Evolutionary conservation across 2,797 vertebrate species (phyloP).

Genomic region (Eospalax fontanierii): DNA sequence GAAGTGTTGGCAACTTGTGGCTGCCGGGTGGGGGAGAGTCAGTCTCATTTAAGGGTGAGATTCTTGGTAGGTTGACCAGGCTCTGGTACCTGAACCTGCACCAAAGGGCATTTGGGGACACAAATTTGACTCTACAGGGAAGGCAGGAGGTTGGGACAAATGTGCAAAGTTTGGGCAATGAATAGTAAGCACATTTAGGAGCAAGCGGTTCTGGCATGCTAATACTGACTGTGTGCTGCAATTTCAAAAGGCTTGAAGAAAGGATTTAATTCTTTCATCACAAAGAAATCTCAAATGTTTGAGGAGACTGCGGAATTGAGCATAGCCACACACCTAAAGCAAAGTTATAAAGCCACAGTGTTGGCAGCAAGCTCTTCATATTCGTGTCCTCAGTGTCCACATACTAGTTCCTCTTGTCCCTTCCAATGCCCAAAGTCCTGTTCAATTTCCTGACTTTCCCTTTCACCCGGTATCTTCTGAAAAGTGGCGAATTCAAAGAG

Average conservation of each 20-base stretch:
- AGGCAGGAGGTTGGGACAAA: background rate
- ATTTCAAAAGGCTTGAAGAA: background rate
- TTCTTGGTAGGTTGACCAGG: too few species aligned
- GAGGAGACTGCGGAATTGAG: too few species aligned
- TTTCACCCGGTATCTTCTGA: too few species aligned
- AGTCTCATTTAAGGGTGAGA: too few species aligned
- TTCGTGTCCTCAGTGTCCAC: background rate
- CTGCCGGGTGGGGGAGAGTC: too few species aligned
- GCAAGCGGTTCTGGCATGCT: background rate
- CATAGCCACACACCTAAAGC: background rate
- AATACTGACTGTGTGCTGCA: background rate
- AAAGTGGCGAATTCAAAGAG: too few species aligned
- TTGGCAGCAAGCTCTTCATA: background rate
- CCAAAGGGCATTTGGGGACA: too few species aligned
- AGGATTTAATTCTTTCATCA: background rate
- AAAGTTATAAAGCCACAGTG: background rate
- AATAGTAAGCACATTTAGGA: background rate
- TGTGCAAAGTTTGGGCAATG: too few species aligned
- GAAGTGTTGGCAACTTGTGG: too few species aligned
- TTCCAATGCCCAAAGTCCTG: background rate
- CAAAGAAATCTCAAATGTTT: background rate
- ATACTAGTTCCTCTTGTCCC: background rate
- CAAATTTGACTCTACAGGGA: too few species aligned
- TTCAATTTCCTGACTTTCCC: background rate
- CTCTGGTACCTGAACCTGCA: too few species aligned